Percentiles rank a stretch among this genome's conserved stretches.
Conservation (phyloP, 2,113 vertebrate genomes). For the Ceratotherium simum region DNA sequence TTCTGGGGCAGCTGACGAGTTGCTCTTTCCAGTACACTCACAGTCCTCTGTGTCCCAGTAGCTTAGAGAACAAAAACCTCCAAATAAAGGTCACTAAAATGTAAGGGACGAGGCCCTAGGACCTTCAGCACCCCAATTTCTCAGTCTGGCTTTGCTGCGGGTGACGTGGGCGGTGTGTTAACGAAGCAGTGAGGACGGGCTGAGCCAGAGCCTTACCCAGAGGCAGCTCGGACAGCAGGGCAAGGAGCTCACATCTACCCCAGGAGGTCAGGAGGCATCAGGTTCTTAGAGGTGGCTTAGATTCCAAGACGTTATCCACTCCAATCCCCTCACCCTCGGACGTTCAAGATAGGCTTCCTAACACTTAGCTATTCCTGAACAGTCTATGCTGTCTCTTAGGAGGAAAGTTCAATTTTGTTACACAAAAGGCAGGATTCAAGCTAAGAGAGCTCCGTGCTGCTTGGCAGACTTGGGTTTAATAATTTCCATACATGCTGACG, state of each 20-base stretch:
- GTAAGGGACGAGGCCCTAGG: background rate
- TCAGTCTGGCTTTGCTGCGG: background rate
- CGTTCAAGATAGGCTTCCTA: background rate
- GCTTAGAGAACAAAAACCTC: slow-evolving; percentile 33
- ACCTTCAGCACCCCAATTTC: background rate
- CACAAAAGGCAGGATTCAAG: background rate
- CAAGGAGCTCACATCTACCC: background rate
- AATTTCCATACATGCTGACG: background rate
- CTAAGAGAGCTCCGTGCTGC: background rate
- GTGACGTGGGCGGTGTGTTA: background rate
- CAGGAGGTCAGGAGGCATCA: background rate
- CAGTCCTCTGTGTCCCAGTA: background rate
- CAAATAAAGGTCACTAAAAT: slow-evolving; percentile 12
- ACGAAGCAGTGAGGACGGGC: background rate
- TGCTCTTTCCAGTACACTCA: background rate
- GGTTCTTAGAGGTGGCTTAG: background rate
- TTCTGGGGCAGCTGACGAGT: background rate
- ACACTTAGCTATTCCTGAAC: background rate
- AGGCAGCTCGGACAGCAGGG: background rate
- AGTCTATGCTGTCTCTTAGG: background rate
- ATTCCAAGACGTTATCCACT: background rate
- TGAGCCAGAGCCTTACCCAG: background rate
- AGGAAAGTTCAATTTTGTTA: background rate
- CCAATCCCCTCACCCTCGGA: background rate
- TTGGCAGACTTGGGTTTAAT: background rate